Conservation (phyloP, 2,113 vertebrate species). For the Nicator chloris region DNA sequence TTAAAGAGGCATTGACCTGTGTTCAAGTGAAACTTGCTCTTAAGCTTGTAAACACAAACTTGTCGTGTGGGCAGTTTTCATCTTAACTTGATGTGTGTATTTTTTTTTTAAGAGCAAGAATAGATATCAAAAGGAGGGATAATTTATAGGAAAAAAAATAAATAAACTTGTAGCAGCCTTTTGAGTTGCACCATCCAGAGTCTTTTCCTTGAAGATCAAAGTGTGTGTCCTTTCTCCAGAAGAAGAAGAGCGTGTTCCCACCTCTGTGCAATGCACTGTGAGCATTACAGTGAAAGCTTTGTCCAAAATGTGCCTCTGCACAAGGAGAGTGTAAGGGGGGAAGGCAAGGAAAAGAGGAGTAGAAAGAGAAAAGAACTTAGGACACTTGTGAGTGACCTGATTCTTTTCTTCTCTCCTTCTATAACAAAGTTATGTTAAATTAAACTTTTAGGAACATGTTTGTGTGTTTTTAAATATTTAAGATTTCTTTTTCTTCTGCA, state of each 20-base stretch:
- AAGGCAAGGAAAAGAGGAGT: not conserved
- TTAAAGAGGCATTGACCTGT: slow-evolving; percentile 50
- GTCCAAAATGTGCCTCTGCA: not conserved
- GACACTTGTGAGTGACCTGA: not conserved
- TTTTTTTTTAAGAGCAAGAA: slow-evolving; percentile 29
- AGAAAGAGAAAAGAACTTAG: not conserved
- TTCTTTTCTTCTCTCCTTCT: not conserved
- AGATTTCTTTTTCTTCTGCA: not conserved
- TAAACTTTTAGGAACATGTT: not conserved
- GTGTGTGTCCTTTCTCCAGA: not conserved
- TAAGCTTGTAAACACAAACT: slow-evolving; percentile 59
- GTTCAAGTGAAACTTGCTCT: slow-evolving; percentile 46
- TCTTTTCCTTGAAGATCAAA: slow-evolving; percentile 9
- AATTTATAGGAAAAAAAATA: not conserved
- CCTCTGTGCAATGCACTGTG: not conserved
- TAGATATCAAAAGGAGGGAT: slow-evolving; percentile 44
- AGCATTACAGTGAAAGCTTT: not conserved
- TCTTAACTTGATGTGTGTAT: not conserved
- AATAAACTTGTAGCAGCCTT: not conserved
- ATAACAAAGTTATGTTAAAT: not conserved
- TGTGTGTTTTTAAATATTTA: not conserved
- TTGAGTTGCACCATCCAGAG: not conserved
- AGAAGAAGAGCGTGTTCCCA: not conserved
- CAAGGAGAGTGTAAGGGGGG: not conserved
- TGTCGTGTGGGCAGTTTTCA: slow-evolving; percentile 39